Base-by-base conservation (phyloP, 30 jellyfish, hydroid and myxozoan genomes). In the Chironex yamaguchii region DNA sequence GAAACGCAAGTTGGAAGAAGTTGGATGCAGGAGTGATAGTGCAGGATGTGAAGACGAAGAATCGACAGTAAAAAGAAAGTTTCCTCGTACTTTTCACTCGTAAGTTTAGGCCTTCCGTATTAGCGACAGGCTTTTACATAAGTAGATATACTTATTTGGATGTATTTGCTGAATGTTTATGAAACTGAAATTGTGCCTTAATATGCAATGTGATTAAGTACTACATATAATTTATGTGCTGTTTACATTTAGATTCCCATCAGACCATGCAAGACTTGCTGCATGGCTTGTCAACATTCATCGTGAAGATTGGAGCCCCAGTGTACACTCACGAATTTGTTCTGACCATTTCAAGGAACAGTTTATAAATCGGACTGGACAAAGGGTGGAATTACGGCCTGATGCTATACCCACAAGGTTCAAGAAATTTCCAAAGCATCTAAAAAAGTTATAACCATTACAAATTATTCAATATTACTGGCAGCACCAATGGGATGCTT, bases 331-430 rank as follows among this genome's bases (percentile, higher is more conserved):
- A 31, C 9, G 67, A 33, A 53, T 78, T 34, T 78, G 90, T 49
- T 78, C 81, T 13, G 90, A 78, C 23, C 90, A 78, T 62, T 78
- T 78, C 49, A 27, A 12, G 20, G 90, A 78, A 62, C 22, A 12
- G 25, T 4, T 11, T 52, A 29, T 75, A 12, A 32, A 75, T 62
- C 27, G 87, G 42, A 42, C 87, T 21, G 58, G 81, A 65, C 54
- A 81, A 36, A 35, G 0, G 34, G 85, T 67, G 0, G 35, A 36
- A 34, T 21, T 63, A 58, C 49, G 58, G 36, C 68, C 17, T 13
- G 85, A 65, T 42, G 85, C 85, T 63, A 62, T 49, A 11, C 91
- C 91, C 22, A 1, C 87, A n/a, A 24, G 91, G 24, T 81, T 81
- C 76, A 81, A 81, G 52, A n/a, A 34, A 50, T 81, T 81, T 21